Conservation (phyloP, 1,140 invertebrate species). For the Lasioglossum albipes region DNA sequence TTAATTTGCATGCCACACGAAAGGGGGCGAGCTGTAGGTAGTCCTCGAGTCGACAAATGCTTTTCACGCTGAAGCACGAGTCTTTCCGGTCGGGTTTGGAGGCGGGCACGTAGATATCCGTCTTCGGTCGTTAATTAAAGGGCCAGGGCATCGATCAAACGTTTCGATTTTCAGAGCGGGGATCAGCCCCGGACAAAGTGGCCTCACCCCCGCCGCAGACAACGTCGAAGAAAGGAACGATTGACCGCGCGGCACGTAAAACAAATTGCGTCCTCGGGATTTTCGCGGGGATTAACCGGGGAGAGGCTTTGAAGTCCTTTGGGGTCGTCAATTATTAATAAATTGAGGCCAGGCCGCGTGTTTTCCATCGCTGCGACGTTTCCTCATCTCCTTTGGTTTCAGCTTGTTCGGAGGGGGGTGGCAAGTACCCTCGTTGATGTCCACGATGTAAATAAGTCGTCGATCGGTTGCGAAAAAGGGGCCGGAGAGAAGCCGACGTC, state of each 20-base stretch:
- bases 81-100: too few species aligned
- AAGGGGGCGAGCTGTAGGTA: too few species aligned
- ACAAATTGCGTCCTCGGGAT: constrained; percentile 38
- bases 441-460: constrained; percentile 48
- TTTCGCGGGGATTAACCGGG: constrained; percentile 12
- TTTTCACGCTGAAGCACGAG: too few species aligned
- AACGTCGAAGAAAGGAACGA: background rate
- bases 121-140: constrained; percentile 3
- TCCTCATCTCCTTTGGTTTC: background rate
- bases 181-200: constrained; percentile 9
- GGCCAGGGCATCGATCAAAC: background rate
- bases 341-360: constrained; percentile 30
- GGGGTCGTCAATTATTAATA: constrained; percentile 44
- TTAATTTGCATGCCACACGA: too few species aligned
- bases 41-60: too few species aligned
- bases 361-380: constrained; percentile 2
- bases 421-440: constrained; percentile 32
- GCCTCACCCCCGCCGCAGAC: background rate
- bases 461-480: background rate
- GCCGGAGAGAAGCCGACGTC: too few species aligned
- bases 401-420: too few species aligned
- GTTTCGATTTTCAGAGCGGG: background rate
- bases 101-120: too few species aligned
- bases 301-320: constrained; percentile 16
- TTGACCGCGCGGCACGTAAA: constrained; percentile 5